A percentile compares a stretch with the other conserved stretches of the same genome.
phyloP scores from a whole-genome alignment of 2,797 vertebrate genomes.

The Gorsachius magnificus region DNA sequence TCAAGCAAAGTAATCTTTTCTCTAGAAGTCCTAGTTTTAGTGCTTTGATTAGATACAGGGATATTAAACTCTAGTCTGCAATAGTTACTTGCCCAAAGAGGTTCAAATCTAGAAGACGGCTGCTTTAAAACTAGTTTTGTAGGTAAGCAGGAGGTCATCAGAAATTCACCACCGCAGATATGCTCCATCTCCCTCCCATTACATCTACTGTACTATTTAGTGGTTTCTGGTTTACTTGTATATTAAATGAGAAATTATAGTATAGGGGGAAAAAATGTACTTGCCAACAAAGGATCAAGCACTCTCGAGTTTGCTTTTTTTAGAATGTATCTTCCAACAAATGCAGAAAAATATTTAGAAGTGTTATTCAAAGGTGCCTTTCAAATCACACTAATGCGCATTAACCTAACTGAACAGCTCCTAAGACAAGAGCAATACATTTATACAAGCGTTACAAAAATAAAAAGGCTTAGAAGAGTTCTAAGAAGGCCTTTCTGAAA shows the following conservation, averaged over 20 bases:
- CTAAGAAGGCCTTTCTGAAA: not conserved
- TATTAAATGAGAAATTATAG: not conserved
- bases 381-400: not conserved
- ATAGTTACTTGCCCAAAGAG: not conserved
- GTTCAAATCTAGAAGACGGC: not conserved
- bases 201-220: not conserved
- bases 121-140: not conserved
- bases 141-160: not conserved
- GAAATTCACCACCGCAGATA: not conserved
- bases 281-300: constrained; percentile 24
- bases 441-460: not conserved
- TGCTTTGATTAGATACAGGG: not conserved
- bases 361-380: constrained; percentile 34
- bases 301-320: not conserved
- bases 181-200: not conserved
- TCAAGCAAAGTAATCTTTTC: not conserved
- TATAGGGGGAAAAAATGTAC: not conserved
- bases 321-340: not conserved
- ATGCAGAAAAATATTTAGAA: not conserved
- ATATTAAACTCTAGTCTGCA: not conserved
- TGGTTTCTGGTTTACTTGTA: not conserved
- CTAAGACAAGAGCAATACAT: not conserved
- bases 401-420: not conserved
- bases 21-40: not conserved
- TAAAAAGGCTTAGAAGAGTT: not conserved